Evolutionary conservation across 2,797 vertebrate genomes (phyloP).

Genomic region (Triplophysa yarkandensis): DNA sequence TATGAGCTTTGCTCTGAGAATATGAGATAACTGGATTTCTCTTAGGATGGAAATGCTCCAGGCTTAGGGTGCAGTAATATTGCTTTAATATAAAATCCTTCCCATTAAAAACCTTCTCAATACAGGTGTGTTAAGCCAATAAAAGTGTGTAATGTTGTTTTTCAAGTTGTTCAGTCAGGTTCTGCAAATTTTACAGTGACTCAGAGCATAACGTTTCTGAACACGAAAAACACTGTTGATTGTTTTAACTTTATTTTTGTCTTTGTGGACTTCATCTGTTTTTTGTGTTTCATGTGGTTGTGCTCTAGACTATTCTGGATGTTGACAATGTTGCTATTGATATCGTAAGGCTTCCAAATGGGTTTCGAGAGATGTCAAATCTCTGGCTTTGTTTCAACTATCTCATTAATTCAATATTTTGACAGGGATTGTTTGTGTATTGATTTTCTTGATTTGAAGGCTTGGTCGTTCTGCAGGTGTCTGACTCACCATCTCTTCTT

Average conservation of each 20-base stretch:
- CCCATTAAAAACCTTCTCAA: conserved; percentile 13
- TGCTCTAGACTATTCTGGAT: neutral
- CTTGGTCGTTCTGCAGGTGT: conserved; percentile 64
- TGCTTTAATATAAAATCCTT: conserved; percentile 22
- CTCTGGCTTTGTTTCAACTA: neutral
- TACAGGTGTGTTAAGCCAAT: conserved; percentile 11
- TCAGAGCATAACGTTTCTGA: conserved; percentile 46
- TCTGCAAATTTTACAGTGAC: neutral
- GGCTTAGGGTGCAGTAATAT: conserved; percentile 29
- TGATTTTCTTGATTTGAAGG: conserved; percentile 44
- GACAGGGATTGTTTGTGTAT: neutral
- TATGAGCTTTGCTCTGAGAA: conserved; percentile 39
- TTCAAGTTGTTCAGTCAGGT: neutral
- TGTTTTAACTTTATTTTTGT: neutral
- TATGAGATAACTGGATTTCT: conserved; percentile 49
- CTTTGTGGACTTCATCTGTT: neutral
- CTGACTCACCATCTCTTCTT: conserved; percentile 62
- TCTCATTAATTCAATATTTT: neutral
- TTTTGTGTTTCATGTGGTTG: neutral
- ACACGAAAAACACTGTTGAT: neutral
- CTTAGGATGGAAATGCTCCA: conserved; percentile 15
- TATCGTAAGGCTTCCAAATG: too few species aligned
- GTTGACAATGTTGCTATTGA: neutral
- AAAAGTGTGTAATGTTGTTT: neutral
- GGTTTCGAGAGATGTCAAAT: neutral